Conservation (phyloP, 2,113 vertebrate genomes). For the Peromyscus maniculatus region DNA sequence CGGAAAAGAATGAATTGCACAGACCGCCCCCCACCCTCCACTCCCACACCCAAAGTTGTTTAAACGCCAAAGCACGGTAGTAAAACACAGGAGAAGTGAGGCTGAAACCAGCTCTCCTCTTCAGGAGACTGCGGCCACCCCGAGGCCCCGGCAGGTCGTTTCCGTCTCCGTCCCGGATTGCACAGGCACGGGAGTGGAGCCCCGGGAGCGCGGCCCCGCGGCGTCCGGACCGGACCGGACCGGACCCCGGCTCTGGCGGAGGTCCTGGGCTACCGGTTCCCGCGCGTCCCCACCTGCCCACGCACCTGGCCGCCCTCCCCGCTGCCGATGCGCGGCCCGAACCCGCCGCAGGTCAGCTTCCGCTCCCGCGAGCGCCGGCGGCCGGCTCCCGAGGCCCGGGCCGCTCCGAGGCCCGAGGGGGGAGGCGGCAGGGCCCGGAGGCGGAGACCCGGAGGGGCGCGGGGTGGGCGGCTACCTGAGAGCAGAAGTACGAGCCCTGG, state of each 20-base stretch:
- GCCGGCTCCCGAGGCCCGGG: background rate
- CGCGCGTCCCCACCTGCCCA: background rate
- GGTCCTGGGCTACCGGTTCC: background rate
- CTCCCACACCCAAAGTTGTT: conserved; percentile 37
- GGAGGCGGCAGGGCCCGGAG: background rate
- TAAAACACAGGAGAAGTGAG: conserved; percentile 20
- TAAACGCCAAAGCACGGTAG: conserved; percentile 1
- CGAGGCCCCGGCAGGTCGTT: background rate
- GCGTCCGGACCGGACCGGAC: background rate
- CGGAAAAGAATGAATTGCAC: background rate
- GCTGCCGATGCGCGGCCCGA: background rate
- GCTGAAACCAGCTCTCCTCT: too few relatives aligned
- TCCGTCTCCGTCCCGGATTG: background rate
- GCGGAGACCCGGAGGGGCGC: background rate
- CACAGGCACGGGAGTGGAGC: too few relatives aligned
- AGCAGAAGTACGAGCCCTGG: conserved; percentile 98
- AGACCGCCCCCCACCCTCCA: background rate
- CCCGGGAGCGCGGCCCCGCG: background rate
- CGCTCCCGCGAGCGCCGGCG: background rate
- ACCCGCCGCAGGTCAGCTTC: background rate
- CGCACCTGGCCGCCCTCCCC: conserved; percentile 23
- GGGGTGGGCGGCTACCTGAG: conserved; percentile 91
- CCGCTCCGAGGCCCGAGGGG: background rate
- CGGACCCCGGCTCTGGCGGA: background rate
- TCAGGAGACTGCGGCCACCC: background rate